Percentiles rank a stretch among this genome's conserved stretches.
These are phyloP conservation scores for Gymnosoma rotundatum DNA, from an alignment of 2,888 invertebrate species.

Conservation along the genomic window DNA sequence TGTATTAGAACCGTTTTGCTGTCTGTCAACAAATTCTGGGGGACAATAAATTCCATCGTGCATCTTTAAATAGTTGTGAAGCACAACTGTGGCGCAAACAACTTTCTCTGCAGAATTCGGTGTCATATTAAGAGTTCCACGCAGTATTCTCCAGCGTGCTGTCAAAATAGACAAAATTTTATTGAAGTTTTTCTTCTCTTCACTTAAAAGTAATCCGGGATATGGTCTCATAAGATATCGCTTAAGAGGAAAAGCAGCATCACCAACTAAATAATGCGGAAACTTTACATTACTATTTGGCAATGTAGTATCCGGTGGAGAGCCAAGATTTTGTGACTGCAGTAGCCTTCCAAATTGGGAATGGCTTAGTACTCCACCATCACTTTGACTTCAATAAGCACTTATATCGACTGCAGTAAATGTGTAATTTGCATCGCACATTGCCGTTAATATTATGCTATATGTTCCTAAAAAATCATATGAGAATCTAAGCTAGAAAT, in stretches of 20 bases:
- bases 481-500: neutral
- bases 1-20: neutral
- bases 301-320: neutral
- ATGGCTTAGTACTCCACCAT: neutral
- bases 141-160: neutral
- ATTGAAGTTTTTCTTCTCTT: neutral
- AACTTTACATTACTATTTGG: neutral
- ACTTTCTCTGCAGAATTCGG: constrained; percentile 10
- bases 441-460: neutral
- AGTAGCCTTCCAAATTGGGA: neutral
- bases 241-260: neutral
- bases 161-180: neutral
- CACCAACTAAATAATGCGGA: constrained; percentile 1
- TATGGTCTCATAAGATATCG: too few relatives aligned
- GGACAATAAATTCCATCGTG: constrained; percentile 14
- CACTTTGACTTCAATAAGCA: neutral
- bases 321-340: neutral
- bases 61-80: constrained; percentile 21
- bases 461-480: neutral
- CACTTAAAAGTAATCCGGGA: neutral
- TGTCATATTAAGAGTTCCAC: constrained; percentile 10
- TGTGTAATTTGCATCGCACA: neutral
- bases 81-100: constrained; percentile 16
- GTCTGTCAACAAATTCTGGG: neutral
- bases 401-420: constrained; percentile 7